Evolutionary conservation across 2,888 invertebrate species (phyloP).

Genomic region (Anthoptus insignis): DNA sequence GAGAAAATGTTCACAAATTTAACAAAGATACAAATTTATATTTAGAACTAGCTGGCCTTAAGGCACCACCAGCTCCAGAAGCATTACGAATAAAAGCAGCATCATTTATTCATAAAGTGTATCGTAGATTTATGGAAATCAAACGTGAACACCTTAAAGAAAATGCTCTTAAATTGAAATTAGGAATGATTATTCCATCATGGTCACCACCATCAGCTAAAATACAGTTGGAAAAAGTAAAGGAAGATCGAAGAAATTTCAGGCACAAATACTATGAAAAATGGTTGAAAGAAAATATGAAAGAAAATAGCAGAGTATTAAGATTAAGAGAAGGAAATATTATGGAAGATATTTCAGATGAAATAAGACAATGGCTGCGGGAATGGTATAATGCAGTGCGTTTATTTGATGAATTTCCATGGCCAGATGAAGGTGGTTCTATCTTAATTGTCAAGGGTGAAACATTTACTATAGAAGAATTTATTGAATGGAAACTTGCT

Average conservation of each 20-base stretch:
- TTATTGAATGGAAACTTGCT: slow-evolving; percentile 70
- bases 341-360: slow-evolving; percentile 92
- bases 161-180: slow-evolving; percentile 71
- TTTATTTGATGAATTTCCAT: slow-evolving; percentile 91
- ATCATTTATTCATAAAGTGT: slow-evolving; percentile 63
- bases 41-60: slow-evolving; percentile 73
- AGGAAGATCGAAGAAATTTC: slow-evolving; percentile 76
- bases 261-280: slow-evolving; percentile 76
- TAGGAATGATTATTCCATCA: slow-evolving; percentile 87
- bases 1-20: slow-evolving; percentile 58
- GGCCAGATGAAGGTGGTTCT: slow-evolving; percentile 90
- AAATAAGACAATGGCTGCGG: slow-evolving; percentile 92
- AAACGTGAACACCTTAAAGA: slow-evolving; percentile 72
- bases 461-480: slow-evolving; percentile 88
- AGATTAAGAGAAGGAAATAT: slow-evolving; percentile 85
- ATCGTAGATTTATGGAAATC: slow-evolving; percentile 76
- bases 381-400: slow-evolving; percentile 87
- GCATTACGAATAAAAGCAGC: slow-evolving; percentile 61
- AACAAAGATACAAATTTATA: slow-evolving; percentile 70
- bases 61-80: slow-evolving; percentile 63
- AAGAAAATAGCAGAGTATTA: slow-evolving; percentile 82
- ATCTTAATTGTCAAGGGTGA: slow-evolving; percentile 87
- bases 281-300: slow-evolving; percentile 73
- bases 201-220: slow-evolving; percentile 77
- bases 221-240: slow-evolving; percentile 75